phyloP scores from a whole-genome alignment of 2,888 invertebrate species.

The Ormyrus rosae region DNA sequence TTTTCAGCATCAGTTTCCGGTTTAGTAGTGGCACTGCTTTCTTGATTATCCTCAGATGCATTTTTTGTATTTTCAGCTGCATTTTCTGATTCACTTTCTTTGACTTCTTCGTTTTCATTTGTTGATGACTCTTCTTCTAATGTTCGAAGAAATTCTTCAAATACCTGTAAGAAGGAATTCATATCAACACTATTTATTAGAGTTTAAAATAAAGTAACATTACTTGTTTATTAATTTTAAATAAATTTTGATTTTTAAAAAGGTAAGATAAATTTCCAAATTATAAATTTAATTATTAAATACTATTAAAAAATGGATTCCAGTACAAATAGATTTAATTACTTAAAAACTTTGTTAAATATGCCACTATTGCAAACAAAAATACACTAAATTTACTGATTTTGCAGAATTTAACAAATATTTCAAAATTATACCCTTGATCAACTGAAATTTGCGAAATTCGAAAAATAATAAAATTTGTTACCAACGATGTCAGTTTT shows the following conservation, averaged over 20 bases:
- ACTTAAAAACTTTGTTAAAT: no score
- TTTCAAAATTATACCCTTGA: slow-evolving; percentile 34
- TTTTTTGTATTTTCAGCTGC: slow-evolving; percentile 48
- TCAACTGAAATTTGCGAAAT: slow-evolving; percentile 20
- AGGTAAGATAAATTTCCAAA: slow-evolving; percentile 9
- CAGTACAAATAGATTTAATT: not conserved
- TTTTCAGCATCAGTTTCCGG: slow-evolving; percentile 53
- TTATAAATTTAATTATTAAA: slow-evolving; percentile 5
- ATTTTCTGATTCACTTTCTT: slow-evolving; percentile 14
- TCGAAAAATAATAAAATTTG: slow-evolving; percentile 47
- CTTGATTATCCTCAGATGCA: slow-evolving; percentile 45
- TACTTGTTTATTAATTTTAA: slow-evolving; percentile 1
- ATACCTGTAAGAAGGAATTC: slow-evolving; percentile 64
- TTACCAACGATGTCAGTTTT: slow-evolving; percentile 53
- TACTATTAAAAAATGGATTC: not conserved
- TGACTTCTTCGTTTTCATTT: slow-evolving; percentile 48
- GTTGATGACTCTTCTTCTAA: slow-evolving; percentile 58
- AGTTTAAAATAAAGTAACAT: slow-evolving; percentile 28
- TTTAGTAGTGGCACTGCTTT: slow-evolving; percentile 44
- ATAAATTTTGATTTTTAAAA: slow-evolving; percentile 7
- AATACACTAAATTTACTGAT: not conserved
- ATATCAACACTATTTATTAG: slow-evolving; percentile 2
- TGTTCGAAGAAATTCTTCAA: slow-evolving; percentile 72
- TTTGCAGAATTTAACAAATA: slow-evolving; percentile 8
- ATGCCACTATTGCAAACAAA: no score